Evolutionary conservation across 2,113 vertebrate species (phyloP).

Genomic region (Dasyprocta punctata): DNA sequence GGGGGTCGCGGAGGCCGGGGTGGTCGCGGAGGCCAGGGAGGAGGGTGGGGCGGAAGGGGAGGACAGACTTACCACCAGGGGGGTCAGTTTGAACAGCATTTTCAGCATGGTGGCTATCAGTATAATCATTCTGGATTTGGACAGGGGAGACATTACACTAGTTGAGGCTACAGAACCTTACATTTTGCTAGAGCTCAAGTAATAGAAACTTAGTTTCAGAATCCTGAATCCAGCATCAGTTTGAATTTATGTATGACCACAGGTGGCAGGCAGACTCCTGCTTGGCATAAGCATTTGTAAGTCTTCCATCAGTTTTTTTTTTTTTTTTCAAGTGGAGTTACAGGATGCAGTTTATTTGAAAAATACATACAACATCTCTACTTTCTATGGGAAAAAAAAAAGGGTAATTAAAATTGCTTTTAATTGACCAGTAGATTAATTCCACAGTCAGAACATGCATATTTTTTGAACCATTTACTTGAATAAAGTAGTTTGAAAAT

Average conservation of each 20-base stretch:
- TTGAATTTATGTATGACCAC: constrained; percentile 77
- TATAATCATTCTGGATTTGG: constrained; percentile 97
- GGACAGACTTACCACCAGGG: constrained; percentile 95
- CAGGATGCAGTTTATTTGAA: constrained; percentile 72
- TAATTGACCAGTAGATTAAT: constrained; percentile 74
- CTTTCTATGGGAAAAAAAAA: constrained; percentile 70
- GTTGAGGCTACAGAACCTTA: constrained; percentile 89
- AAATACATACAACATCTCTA: constrained; percentile 62
- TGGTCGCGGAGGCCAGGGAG: constrained; percentile 89
- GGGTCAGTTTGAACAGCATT: constrained; percentile 99
- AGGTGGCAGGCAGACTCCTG: constrained; percentile 68
- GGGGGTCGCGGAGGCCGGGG: constrained; percentile 87
- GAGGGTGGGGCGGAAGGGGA: constrained; percentile 94
- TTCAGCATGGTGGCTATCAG: constrained; percentile 98
- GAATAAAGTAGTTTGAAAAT: constrained; percentile 74
- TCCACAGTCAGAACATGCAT: constrained; percentile 62
- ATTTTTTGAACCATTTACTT: constrained; percentile 77
- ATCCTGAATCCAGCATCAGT: constrained; percentile 72
- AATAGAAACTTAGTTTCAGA: constrained; percentile 84
- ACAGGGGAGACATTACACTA: constrained; percentile 95
- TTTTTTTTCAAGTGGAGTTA: constrained; percentile 45
- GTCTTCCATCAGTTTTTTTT: constrained; percentile 62
- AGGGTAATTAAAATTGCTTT: constrained; percentile 70
- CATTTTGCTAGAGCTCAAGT: constrained; percentile 88
- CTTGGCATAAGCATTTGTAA: constrained; percentile 59